Base-by-base conservation (phyloP, 2,888 invertebrate species). In the Plemyria rubiginata region DNA sequence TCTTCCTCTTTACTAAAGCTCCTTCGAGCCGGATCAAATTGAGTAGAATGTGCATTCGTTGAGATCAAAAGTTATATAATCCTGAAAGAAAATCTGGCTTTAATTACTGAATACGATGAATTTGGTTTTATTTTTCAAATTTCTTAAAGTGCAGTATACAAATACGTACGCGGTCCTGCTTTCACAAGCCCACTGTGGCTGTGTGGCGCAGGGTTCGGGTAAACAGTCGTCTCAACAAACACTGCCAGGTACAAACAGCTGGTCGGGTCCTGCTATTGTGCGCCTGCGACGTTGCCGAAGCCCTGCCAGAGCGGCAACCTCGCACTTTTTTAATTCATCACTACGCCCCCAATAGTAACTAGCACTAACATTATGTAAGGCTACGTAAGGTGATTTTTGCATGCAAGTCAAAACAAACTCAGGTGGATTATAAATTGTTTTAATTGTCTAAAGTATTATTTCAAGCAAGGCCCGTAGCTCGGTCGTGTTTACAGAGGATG, bases 241-340 rank as follows among this genome's bases (percentile, higher is more conserved):
- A 85, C 45, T 66, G 75, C 73, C 87, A 87, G 89, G 87, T 88
- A 86, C 83, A 80, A 84, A 82, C 88, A 88, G 87, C 85, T 87
- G 88, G 81, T 75, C 68, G 77, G 76, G 68, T 72, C 73, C 70
- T 67, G 60, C 76, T 70, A 80, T 83, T 85, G 84, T 83, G 83
- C 81, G 81, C 81, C 72, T 71, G 83, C 82, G 81, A 76, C 81
- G 78, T 66, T 65, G 62, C 65, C 70, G 54, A 53, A 55, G 52
- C 51, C 63, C 55, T 49, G 51, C 15, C 82, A 78, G 85, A 85
- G 79, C 85, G 88, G 86, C 88, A 89, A 88, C 87, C 80, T 79
- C 84, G 87, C 84, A 61, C 69, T 70, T 72, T 75, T 75, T 77
- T 77, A 36, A 16, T 77, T 65, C 68, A 72, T 71, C 70, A 68